Conservation (phyloP, 1,140 invertebrate genomes). For the Drosophila novamexicana region DNA sequence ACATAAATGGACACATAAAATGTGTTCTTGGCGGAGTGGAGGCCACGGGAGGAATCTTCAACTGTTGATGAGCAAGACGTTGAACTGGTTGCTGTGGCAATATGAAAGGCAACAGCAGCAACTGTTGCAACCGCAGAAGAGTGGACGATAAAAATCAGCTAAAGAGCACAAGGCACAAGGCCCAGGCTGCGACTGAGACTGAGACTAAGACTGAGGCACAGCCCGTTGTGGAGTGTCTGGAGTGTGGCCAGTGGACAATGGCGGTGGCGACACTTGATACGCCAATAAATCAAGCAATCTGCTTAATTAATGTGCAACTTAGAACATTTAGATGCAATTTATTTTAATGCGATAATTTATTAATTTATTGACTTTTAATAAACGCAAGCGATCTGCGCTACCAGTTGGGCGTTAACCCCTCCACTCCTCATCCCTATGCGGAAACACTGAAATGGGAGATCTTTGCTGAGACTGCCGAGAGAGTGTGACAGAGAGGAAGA, state of each 20-base stretch:
- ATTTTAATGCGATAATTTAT: constrained; percentile 84
- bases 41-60: constrained; percentile 2
- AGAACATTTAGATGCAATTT: constrained; percentile 84
- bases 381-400: constrained; percentile 32
- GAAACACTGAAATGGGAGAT: constrained; percentile 49
- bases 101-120: constrained; percentile 41
- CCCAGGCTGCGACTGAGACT: constrained; percentile 4
- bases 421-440: not conserved
- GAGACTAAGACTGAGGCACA: constrained; percentile 21
- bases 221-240: constrained; percentile 4
- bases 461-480: not conserved
- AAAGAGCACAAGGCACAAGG: constrained; percentile 52
- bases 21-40: constrained; percentile 44
- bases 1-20: constrained; percentile 82
- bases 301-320: constrained; percentile 84
- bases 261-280: constrained; percentile 79
- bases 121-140: constrained; percentile 23
- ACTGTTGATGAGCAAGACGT: constrained; percentile 44
- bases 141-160: constrained; percentile 68
- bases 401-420: constrained; percentile 35
- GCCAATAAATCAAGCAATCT: constrained; percentile 84
- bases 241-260: constrained; percentile 8
- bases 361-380: constrained; percentile 84
- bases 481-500: constrained; percentile 5
- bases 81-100: constrained; percentile 35